phyloP scores from a whole-genome alignment of 2,797 vertebrate species.

The Cephalopachus bancanus region DNA sequence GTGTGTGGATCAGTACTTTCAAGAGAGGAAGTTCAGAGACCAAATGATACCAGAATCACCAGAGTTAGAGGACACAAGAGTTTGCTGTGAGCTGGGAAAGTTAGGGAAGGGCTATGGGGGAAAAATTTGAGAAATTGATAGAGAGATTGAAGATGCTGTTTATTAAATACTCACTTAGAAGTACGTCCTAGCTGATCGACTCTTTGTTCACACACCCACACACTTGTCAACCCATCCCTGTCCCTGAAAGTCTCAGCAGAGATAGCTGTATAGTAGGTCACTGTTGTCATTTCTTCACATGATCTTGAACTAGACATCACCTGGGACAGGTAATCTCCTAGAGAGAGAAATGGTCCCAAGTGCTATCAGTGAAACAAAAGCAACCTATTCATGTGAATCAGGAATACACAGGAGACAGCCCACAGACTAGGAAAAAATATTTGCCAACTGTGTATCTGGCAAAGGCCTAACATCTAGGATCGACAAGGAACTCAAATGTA shows the following conservation, averaged over 20 bases:
- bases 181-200: background rate
- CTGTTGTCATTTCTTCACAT: background rate
- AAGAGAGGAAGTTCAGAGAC: background rate
- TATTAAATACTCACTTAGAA: slow-evolving; percentile 6
- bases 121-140: background rate
- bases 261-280: background rate
- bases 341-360: background rate
- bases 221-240: background rate
- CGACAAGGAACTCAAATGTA: no score
- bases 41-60: background rate
- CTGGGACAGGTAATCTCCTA: background rate
- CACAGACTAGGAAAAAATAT: no score
- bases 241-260: background rate
- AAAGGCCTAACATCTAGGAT: no score
- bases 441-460: no score
- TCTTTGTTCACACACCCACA: background rate
- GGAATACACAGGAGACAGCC: background rate
- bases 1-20: background rate
- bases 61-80: background rate
- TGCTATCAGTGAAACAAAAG: background rate
- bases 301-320: background rate
- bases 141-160: background rate
- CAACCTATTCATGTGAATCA: background rate
- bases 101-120: background rate
- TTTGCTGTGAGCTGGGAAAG: background rate